Conservation (phyloP, 2,113 vertebrate genomes). For the Felis chaus region DNA sequence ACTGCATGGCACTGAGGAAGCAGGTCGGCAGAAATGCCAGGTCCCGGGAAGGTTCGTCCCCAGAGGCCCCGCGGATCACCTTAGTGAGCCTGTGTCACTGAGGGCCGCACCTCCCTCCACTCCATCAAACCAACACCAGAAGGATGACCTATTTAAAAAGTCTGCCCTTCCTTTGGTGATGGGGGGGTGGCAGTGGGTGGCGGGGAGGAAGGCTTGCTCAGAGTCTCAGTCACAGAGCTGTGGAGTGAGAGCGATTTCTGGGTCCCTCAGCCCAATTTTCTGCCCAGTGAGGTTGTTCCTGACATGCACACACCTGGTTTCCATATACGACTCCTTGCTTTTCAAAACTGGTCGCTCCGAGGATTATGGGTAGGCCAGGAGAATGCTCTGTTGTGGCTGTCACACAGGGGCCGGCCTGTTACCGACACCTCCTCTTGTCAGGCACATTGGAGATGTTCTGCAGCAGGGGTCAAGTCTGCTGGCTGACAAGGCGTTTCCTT, state of each 20-base stretch:
- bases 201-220: background rate
- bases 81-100: too few species aligned
- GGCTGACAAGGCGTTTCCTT: background rate
- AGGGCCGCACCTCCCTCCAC: background rate
- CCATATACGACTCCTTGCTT: background rate
- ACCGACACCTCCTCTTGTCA: background rate
- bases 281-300: background rate
- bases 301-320: background rate
- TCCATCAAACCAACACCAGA: background rate
- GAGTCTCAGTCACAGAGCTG: background rate
- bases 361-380: background rate
- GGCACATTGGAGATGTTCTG: background rate
- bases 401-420: too few species aligned
- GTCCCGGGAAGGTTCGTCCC: background rate
- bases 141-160: background rate
- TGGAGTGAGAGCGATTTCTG: background rate
- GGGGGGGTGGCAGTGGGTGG: background rate
- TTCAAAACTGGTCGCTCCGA: background rate
- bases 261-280: background rate
- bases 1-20: background rate
- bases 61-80: accelerated
- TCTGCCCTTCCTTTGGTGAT: background rate
- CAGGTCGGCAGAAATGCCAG: background rate
- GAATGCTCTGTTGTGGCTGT: background rate
- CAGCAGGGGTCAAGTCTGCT: background rate